Evolutionary conservation across 2,113 vertebrate genomes (phyloP), one percentile per base, ranked within the genome.

Genomic region (Perca fluviatilis): DNA sequence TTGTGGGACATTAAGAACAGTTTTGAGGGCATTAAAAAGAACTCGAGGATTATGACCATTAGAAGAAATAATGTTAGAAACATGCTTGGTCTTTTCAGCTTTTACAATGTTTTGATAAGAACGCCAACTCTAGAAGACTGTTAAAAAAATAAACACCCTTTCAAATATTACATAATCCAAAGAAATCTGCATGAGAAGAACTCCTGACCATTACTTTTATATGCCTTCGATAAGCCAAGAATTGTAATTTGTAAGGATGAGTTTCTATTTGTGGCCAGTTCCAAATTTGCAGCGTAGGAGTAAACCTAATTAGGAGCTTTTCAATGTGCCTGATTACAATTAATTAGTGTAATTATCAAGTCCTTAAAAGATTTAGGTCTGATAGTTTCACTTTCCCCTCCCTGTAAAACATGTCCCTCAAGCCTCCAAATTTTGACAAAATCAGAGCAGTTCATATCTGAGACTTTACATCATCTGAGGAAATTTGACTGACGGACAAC

Each of bases 281-380:
- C 30, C 16, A 21, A 16, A 61, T 46, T 18, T 68, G 63, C 57
- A 23, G 27, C 1, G 61, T 23, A 40, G 54, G 53, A 53, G 49
- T 47, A 4, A 27, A 60, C 18, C n/a, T 11, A 16, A 72, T 62
- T 15, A 70, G 64, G 30, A 74, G 27, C 14, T 51, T 60, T 71
- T 47, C 54, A 69, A 54, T 23, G 54, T 0, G 1, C 15, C 4
- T 53, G 27, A 61, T 79, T 62, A 36, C 66, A 57, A 75, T 74
- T 33, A 40, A 77, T 72, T 73, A 15, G n/a, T 4, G 27, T 67
- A 2, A 66, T 75, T 85, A 21, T 49, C 16, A 36, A 83, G 58
- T 23, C 47, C 58, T 66, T 56, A 60, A 54, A 65, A 79, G 54
- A 71, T 1, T 63, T 56, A 36, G 62, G 43, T 25, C 50, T 43